Evolutionary conservation across 2,888 invertebrate genomes (phyloP).

Genomic region (Campoplex capitator): DNA sequence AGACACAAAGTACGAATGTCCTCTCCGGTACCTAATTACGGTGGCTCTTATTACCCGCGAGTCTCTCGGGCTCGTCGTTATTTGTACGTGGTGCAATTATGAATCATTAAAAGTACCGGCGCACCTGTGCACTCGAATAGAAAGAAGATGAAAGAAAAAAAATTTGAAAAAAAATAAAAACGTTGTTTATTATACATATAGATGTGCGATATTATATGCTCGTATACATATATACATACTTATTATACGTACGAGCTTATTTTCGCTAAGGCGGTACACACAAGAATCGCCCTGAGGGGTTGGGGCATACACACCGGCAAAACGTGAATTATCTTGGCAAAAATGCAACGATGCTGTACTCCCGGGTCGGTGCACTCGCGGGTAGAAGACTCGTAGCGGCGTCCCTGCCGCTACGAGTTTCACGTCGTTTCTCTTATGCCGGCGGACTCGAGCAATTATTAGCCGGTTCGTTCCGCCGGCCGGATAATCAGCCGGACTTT

Average conservation of each 20-base stretch:
- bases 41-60: conserved; percentile 3
- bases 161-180: no score
- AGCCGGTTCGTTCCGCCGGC: conserved; percentile 74
- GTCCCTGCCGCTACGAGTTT: conserved; percentile 48
- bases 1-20: neutral
- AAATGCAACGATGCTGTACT: conserved; percentile 65
- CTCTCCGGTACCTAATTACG: conserved; percentile 6
- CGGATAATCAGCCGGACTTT: conserved; percentile 54
- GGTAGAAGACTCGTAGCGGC: conserved; percentile 10
- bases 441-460: conserved; percentile 74
- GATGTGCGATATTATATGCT: neutral
- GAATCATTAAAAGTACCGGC: conserved; percentile 52
- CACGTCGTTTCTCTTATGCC: conserved; percentile 38
- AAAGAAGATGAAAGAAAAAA: neutral
- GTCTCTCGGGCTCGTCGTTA: conserved; percentile 16
- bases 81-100: conserved; percentile 49
- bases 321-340: conserved; percentile 62
- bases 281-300: conserved; percentile 6
- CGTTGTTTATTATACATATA: neutral
- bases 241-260: conserved; percentile 18
- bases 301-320: conserved; percentile 33
- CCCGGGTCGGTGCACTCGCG: conserved; percentile 64
- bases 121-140: conserved; percentile 58
- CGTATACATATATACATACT: neutral
- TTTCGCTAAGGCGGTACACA: conserved; percentile 27